Evolutionary conservation across 2,113 vertebrate species (phyloP), one percentile per base, ranked within the genome.

Genomic region (Trichomycterus rosablanca): DNA sequence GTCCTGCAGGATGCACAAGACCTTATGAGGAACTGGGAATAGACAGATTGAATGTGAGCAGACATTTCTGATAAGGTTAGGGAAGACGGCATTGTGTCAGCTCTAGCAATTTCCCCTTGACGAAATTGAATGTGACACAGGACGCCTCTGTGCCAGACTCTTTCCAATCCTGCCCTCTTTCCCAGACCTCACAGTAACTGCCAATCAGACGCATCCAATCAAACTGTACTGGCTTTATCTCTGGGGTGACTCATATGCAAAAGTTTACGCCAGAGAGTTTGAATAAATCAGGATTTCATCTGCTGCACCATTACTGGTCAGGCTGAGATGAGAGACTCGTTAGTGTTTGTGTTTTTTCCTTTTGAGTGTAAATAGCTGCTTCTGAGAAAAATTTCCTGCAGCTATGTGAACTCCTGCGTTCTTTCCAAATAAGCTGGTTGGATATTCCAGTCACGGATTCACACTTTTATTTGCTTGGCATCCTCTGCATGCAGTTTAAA

Each of bases 131-230:
- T 22, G 49, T 65, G 68, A 70, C 68, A 59, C 15, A 3, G 9
- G 14, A 30, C n/a, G 16, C 44, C 43, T 40, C 12, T 16, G 16
- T 48, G 68, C 49, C 49, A 39, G 15, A 32, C 28, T 16, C 12
- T 16, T 12, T 53, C 62, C 40, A 40, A 35, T 64, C 39, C n/a
- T n/a, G n/a, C n/a, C n/a, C n/a, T n/a, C n/a, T n/a, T n/a, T n/a
- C 23, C 39, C 16, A n/a, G 44, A 24, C 42, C 19, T 19, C 18
- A 19, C 42, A 14, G 42, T 59, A 42, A 58, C 28, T 61, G 30
- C 51, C 53, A 35, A 62, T 71, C 69, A 66, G 30, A n/a, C 57
- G 18, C 4, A n/a, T n/a, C n/a, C n/a, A n/a, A n/a, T n/a, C n/a
- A n/a, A n/a, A n/a, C n/a, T n/a, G n/a, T n/a, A n/a, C n/a, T n/a